Base-by-base conservation (phyloP, 2,113 vertebrate species). In the Hippoglossus stenolepis region DNA sequence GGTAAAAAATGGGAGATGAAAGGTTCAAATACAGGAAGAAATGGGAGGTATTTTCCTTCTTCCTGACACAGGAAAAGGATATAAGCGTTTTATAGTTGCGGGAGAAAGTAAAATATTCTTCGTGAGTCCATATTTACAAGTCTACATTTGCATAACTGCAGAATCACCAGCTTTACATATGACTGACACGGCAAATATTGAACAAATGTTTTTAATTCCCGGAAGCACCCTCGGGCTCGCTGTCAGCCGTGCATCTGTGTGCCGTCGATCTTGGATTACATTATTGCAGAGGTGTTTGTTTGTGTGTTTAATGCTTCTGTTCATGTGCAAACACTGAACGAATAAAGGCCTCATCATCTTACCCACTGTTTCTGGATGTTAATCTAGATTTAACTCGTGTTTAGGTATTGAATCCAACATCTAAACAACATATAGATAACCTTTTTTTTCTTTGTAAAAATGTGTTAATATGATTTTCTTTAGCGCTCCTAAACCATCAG, bases 131-230 rank as follows among this genome's bases (percentile, higher is more conserved):
- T 73, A 83, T 78, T 81, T 69, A 71, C 61, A 58, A n/a, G 51
- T 72, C 38, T 38, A 24, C 75, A 75, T 79, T 80, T 87, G 75
- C 45, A 70, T 71, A 71, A 85, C 43, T 40, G 47, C 47, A 60
- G 66, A 66, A 74, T 77, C 80, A 61, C 43, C 68, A 70, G 83
- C 57, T 83, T 82, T 79, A 75, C 73, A 75, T 85, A 75, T 74
- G 68, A 72, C 40, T 86, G 28, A 87, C 65, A 66, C 61, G 51
- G 67, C 62, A 88, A 85, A 83, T 69, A 75, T 7, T 82, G 59
- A 83, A 85, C 53, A 85, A 68, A 83, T 75, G 26, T 58, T 66
- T 78, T 35, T 57, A 81, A 88, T 75, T 82, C 80, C 80, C 80
- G 12, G 68, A 83, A 78, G 81, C 20, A 2, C 66, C 75, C 73